Evolutionary conservation across 2,797 vertebrate genomes (phyloP).

Genomic region (Heliangelus exortis): DNA sequence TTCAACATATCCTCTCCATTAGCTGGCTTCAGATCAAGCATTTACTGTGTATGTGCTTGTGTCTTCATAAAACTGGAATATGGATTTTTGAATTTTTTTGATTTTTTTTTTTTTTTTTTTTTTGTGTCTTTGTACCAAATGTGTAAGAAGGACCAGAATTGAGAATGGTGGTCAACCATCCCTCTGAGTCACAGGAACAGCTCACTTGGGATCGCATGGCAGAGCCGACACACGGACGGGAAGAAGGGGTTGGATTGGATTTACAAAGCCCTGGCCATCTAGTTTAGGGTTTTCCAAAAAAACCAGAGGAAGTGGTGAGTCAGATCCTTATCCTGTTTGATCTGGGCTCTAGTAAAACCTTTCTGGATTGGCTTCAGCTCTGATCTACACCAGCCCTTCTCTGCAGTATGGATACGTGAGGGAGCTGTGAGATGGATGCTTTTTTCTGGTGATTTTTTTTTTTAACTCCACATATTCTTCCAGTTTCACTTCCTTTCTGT

Average conservation of each 20-base stretch:
- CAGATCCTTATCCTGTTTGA: conserved; percentile 1
- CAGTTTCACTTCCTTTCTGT: not conserved
- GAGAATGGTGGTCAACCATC: conserved; percentile 35
- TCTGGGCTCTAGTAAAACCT: conserved; percentile 13
- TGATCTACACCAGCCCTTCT: not conserved
- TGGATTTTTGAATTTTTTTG: not conserved
- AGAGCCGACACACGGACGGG: not conserved
- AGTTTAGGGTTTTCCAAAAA: conserved; percentile 5
- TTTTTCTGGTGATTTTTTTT: not conserved
- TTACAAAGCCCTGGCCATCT: not conserved
- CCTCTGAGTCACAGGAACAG: conserved; percentile 49
- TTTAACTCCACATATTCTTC: not conserved
- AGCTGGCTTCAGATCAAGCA: conserved; percentile 75
- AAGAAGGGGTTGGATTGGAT: not conserved
- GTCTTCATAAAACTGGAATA: conserved; percentile 67
- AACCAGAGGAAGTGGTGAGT: conserved; percentile 50
- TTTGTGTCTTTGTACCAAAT: conserved; percentile 56
- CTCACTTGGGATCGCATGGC: not conserved
- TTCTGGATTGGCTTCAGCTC: not conserved
- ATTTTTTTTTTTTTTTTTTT: not conserved
- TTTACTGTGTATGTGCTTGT: conserved; percentile 68
- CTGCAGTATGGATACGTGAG: not conserved
- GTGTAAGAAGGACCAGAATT: conserved; percentile 39
- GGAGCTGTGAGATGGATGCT: not conserved
- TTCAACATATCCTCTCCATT: conserved; percentile 73